Evolutionary conservation across 2,113 vertebrate species (phyloP).

Genomic region (Plotosus lineatus): DNA sequence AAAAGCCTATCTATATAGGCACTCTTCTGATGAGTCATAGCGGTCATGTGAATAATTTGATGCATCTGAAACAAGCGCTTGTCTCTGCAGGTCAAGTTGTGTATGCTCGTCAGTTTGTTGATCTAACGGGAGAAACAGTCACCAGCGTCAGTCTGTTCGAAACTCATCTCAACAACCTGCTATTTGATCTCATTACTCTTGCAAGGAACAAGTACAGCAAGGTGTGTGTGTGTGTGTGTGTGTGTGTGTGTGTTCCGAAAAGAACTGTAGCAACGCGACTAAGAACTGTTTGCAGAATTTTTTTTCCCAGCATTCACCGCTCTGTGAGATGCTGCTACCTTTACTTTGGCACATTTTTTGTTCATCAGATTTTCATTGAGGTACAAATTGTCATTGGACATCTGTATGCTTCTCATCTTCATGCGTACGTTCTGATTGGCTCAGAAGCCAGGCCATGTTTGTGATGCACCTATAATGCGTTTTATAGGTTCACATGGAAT

Average conservation of each 20-base stretch:
- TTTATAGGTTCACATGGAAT: not conserved
- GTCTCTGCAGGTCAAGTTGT: conserved; percentile 83
- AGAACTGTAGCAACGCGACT: too few species aligned
- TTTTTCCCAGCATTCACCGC: too few species aligned
- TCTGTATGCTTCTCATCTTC: too few species aligned
- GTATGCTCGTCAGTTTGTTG: conserved; percentile 86
- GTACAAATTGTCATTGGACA: too few species aligned
- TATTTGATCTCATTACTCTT: conserved; percentile 84
- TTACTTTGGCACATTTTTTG: too few species aligned
- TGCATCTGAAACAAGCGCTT: not conserved
- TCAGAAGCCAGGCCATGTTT: too few species aligned
- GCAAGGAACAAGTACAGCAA: conserved; percentile 86
- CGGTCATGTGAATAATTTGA: not conserved
- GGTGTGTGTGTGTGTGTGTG: conserved; percentile 71
- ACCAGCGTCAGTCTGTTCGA: conserved; percentile 90
- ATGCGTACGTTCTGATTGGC: too few species aligned
- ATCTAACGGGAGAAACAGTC: conserved; percentile 87
- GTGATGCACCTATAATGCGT: not conserved
- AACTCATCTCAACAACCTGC: conserved; percentile 83
- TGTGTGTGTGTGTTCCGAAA: conserved; percentile 10
- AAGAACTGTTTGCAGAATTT: too few species aligned
- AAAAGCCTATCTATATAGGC: not conserved
- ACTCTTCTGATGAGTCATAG: not conserved
- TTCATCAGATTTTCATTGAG: too few species aligned
- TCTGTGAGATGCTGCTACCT: too few species aligned